phyloP scores from a whole-genome alignment of 2,113 vertebrate species.

The Carassius carassius region DNA sequence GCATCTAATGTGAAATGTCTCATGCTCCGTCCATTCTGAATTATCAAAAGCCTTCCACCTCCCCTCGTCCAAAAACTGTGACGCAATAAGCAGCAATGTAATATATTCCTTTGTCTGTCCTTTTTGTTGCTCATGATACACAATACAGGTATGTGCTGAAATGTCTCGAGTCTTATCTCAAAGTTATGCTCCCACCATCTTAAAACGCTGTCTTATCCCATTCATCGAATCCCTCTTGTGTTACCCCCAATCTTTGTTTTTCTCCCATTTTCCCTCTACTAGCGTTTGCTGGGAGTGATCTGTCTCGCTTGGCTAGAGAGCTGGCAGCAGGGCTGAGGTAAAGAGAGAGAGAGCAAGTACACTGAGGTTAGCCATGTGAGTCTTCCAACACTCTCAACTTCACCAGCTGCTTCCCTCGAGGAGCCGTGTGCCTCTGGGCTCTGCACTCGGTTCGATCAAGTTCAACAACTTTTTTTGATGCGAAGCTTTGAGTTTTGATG shows the following conservation, averaged over 20 bases:
- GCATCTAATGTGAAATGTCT: background rate
- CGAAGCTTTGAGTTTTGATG: background rate
- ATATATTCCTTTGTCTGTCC: slow-evolving; percentile 26
- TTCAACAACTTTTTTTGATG: background rate
- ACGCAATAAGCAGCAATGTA: slow-evolving; percentile 41
- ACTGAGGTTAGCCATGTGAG: slow-evolving; percentile 38
- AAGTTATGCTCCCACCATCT: slow-evolving; percentile 33
- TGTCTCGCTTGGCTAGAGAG: slow-evolving; percentile 47
- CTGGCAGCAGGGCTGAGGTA: slow-evolving; percentile 37
- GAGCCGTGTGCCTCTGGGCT: slow-evolving; percentile 6
- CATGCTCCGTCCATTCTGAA: background rate
- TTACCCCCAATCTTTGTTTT: slow-evolving; percentile 39
- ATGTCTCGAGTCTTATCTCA: slow-evolving; percentile 24
- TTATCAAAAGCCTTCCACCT: slow-evolving; percentile 7
- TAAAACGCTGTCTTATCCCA: slow-evolving; percentile 49
- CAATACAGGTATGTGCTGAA: slow-evolving; percentile 17
- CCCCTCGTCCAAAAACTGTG: slow-evolving; percentile 3
- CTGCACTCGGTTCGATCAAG: background rate
- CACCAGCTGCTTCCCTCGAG: slow-evolving; percentile 16
- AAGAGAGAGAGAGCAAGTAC: slow-evolving; percentile 9
- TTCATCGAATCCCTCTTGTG: slow-evolving; percentile 47
- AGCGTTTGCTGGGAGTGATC: slow-evolving; percentile 46
- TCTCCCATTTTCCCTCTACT: slow-evolving; percentile 42
- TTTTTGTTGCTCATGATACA: slow-evolving; percentile 30
- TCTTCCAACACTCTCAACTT: slow-evolving; percentile 25